Base-by-base conservation (phyloP, 1,140 invertebrate genomes). In the Teleogryllus occipitalis region DNA sequence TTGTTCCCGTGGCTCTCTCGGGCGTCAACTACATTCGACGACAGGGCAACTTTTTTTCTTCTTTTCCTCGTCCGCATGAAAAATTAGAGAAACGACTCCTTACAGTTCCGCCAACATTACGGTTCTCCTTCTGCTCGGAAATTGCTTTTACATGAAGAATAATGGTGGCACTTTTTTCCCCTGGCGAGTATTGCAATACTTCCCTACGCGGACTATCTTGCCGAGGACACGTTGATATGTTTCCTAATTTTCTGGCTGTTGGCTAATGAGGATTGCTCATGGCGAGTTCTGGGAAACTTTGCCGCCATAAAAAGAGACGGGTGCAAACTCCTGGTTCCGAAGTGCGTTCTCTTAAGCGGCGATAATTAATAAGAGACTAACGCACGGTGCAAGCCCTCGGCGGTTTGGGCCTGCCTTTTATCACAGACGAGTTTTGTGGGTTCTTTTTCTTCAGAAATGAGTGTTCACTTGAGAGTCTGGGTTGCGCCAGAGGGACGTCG, bases 101-200 rank as follows among this genome's bases (percentile, higher is more conserved):
- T 65, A 10, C 54, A 18, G 10, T 65, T 65, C 54, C 54, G 10
- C 54, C 54, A 14, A 10, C 54, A 65, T 65, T 14, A 18, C 10
- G 10, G 54, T 65, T 65, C 54, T 65, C 18, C 54, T 65, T 18
- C 54, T 65, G 10, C 18, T 65, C 54, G 10, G 27, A 65, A 65
- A 65, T 65, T 65, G 54, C 54, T 65, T 65, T 65, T 65, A 65
- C 54, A 65, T 65, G 54, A 18, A 65, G 54, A 65, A 65, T 65
- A 65, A 65, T 65, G 54, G 54, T 14, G 18, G 54, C 54, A 65
- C 54, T 65, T 65, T 39, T 39, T 39, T 65, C 54, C 18, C 54
- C 54, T 7, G 54, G 2, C 10, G 54, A 65, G 54, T 65, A 65
- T 65, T 65, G 54, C 54, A 65, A 65, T 65, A 65, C 18, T 65